Percentiles rank a stretch among this genome's conserved stretches.
Conservation (phyloP, 2,888 invertebrate species). For the Ptychoptera albimana region DNA sequence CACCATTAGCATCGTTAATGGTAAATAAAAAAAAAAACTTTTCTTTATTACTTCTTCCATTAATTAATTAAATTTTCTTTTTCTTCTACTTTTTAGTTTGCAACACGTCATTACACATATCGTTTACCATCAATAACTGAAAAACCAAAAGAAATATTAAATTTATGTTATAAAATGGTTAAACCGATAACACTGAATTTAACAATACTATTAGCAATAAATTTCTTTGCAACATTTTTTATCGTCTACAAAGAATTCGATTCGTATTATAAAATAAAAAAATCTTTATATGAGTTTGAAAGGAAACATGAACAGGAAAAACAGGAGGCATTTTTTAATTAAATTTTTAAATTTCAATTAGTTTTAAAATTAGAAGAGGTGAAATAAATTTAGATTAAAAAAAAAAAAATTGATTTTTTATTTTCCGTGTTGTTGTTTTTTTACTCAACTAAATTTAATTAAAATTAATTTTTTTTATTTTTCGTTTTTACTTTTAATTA, state of each 20-base stretch:
- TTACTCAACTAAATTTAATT: too few relatives aligned
- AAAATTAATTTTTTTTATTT: too few relatives aligned
- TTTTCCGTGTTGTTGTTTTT: too few relatives aligned
- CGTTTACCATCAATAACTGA: conserved; percentile 44
- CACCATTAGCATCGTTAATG: conserved; percentile 42
- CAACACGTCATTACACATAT: conserved; percentile 42
- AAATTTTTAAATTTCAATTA: too few relatives aligned
- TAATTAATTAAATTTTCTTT: conserved; percentile 12
- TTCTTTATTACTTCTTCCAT: too few relatives aligned
- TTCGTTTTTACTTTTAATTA: too few relatives aligned
- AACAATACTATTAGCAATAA: conserved; percentile 32
- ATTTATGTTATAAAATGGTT: conserved; percentile 36
- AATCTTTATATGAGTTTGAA: conserved; percentile 21
- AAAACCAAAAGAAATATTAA: conserved; percentile 36
- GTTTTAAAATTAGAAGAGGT: too few relatives aligned
- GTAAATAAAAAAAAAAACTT: conserved; percentile 29
- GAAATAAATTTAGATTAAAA: too few relatives aligned
- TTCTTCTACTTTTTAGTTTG: conserved; percentile 34
- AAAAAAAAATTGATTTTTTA: too few relatives aligned
- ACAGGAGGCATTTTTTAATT: neutral
- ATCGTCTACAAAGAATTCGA: conserved; percentile 46
- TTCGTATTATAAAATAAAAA: conserved; percentile 21
- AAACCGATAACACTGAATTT: conserved; percentile 36
- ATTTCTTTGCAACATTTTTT: conserved; percentile 37
- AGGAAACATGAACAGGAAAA: conserved; percentile 13